These are phyloP conservation scores for Folsomia manolachei DNA, from an alignment of 2,888 invertebrate species.

Conservation along the genomic window DNA sequence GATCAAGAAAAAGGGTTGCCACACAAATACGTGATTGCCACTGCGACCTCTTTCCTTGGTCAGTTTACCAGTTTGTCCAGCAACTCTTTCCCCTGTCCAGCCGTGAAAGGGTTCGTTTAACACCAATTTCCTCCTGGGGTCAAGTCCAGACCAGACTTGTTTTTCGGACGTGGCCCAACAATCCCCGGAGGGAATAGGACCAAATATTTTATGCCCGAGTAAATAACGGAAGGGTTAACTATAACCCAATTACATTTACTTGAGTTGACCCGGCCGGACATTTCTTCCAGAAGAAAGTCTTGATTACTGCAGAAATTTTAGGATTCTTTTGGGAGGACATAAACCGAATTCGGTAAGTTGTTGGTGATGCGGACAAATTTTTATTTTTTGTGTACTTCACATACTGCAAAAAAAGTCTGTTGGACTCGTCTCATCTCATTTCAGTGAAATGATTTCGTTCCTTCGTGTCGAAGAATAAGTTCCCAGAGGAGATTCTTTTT, in stretches of 20 bases:
- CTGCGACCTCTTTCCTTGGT: neutral
- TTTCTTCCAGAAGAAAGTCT: neutral
- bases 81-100: neutral
- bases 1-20: neutral
- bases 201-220: neutral
- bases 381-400: neutral
- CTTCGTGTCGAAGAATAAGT: slow-evolving; percentile 14
- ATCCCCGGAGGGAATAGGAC: neutral
- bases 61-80: neutral
- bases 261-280: neutral
- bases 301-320: neutral
- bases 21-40: neutral
- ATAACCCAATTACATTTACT: neutral
- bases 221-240: neutral
- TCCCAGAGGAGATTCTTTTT: slow-evolving; percentile 8
- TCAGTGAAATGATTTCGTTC: no score
- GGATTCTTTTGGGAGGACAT: no score
- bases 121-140: neutral
- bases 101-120: slow-evolving; percentile 4
- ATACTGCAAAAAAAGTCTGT: neutral
- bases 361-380: neutral
- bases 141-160: neutral
- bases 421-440: neutral
- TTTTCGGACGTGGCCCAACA: neutral
- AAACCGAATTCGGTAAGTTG: neutral